Base-by-base conservation (phyloP, 2,113 vertebrate species). In the Eolophus roseicapilla region DNA sequence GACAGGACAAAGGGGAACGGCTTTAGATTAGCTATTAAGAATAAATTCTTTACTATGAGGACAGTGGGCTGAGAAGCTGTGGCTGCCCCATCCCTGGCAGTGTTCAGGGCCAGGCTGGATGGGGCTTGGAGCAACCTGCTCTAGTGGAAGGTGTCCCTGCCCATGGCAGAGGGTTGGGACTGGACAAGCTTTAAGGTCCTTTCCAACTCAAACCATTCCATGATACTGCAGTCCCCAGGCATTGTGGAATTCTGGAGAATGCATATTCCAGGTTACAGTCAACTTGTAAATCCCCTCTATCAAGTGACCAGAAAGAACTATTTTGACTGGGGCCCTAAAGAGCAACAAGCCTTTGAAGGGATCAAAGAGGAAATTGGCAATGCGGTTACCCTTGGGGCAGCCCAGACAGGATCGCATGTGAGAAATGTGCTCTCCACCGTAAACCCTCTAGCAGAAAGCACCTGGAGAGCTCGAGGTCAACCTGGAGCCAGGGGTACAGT, bases 381-480 rank as follows among this genome's bases (percentile, higher is more conserved):
- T 41, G 55, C 2, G 2, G 65, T 15, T 87, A 65, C 78, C 69
- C 75, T 75, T 41, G 43, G 50, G 55, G n/a, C 90, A 63, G 59
- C 19, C 29, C 6, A 3, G 60, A 24, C 18, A 33, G 37, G 33
- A 70, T n/a, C 64, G 11, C 10, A 2, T 2, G 9, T 14, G 60
- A 87, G 55, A 63, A 70, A 49, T 0, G 7, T 1, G 17, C 39
- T 82, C 79, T 46, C 8, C 55, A 25, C n/a, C 5, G 1, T 71
- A 71, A 43, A 85, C 17, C 23, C 0, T 2, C 65, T 24, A 50
- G 14, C 68, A 81, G 55, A 78, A 27, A 77, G 50, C 82, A 52
- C 39, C 75, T 76, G 62, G n/a, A 68, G 28, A 60, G 52, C 10
- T 46, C 0, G 0, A 73, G 28, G 33, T 9, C 1, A 0, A 23